Base-by-base conservation (phyloP, 2,113 vertebrate genomes). In the Pollachius pollachius region DNA sequence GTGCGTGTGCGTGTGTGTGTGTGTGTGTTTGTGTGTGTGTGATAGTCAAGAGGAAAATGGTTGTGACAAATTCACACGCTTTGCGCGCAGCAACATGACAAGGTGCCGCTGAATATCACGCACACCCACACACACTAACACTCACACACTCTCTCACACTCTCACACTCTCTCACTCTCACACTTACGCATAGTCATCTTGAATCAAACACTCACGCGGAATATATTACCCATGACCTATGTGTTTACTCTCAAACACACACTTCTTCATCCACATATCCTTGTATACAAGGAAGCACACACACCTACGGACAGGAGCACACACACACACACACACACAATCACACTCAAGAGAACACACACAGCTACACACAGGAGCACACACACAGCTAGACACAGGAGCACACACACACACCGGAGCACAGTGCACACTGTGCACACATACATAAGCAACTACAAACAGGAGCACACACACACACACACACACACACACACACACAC, bases 21-120 rank as follows among this genome's bases (percentile, higher is more conserved):
- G 63, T 58, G 16, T 0, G 13, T 19, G 64, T 16, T 18, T 21
- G 30, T 48, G 64, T 54, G 41, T 30, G 27, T 48, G 41, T 48
- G 77, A 37, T 66, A 78, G 41, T 79, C 65, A 15, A 41, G 64
- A 68, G 78, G 69, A 65, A 77, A 79, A 68, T 37, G 52, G 68
- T 77, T 66, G 78, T 79, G 81, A 84, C 80, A 79, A 79, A 81
- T 70, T 74, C 72, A 69, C 68, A 23, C 70, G 71, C 69, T 73
- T 69, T 56, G 79, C 73, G 71, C 70, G 74, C 67, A 69, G 70
- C 61, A 57, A 69, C 2, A 41, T 70, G 75, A 82, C 75, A 73
- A 69, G 15, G 58, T 68, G 75, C 73, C 71, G 34, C 68, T 52
- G 21, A 67, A 56, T 71, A 61, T 61, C 62, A 75, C 64, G 65